Percentiles rank a stretch among this genome's conserved stretches.
phyloP scores from a whole-genome alignment of 2,888 invertebrate species.

The Troilus luridus region DNA sequence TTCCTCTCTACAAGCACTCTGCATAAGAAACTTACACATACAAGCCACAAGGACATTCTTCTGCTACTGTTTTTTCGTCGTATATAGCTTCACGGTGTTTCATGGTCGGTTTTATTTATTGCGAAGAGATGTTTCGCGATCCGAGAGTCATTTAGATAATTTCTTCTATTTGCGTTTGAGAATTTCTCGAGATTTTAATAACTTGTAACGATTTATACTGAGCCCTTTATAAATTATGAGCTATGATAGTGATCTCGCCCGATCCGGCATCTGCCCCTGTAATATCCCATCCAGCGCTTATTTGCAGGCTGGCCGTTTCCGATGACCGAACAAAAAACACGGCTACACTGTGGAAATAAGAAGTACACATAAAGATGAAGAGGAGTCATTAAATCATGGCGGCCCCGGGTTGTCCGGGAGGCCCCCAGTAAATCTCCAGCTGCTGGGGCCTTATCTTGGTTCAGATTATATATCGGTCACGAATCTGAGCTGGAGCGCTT shows the following conservation, averaged over 20 bases:
- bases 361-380: conserved; percentile 57
- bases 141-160: neutral
- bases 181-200: conserved; percentile 24
- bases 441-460: conserved; percentile 40
- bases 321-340: conserved; percentile 40
- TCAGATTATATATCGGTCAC: conserved; percentile 58
- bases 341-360: conserved; percentile 51
- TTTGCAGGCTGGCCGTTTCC: conserved; percentile 31
- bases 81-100: neutral
- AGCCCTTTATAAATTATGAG: neutral
- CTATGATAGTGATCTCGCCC: neutral
- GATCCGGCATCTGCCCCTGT: conserved; percentile 24
- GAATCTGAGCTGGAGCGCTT: conserved; percentile 48
- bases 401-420: conserved; percentile 44
- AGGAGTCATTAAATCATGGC: conserved; percentile 55
- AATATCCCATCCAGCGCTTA: conserved; percentile 13
- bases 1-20: neutral
- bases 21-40: neutral
- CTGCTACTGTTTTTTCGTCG: neutral
- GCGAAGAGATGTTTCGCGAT: neutral
- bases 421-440: conserved; percentile 48
- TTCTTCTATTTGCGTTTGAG: neutral
- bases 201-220: neutral
- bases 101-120: neutral
- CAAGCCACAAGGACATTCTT: neutral